Evolutionary conservation across 2,888 invertebrate species (phyloP).

Genomic region (Sympetrum striolatum): DNA sequence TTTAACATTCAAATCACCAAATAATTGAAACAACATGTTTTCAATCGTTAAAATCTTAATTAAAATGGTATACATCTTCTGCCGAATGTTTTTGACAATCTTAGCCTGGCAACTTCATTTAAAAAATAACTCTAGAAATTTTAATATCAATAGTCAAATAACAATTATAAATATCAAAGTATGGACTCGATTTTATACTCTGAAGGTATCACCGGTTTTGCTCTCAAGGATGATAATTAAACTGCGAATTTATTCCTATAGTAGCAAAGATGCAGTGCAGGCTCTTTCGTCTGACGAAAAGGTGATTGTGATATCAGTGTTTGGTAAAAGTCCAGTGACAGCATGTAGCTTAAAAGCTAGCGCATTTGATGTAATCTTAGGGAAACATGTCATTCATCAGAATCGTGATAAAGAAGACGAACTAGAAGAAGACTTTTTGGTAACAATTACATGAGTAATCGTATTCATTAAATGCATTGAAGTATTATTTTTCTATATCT

Average conservation of each 20-base stretch:
- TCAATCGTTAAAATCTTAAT: too few relatives aligned
- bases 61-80: too few relatives aligned
- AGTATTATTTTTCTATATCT: not conserved
- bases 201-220: not conserved
- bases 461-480: too few relatives aligned
- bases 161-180: too few relatives aligned
- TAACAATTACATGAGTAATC: slow-evolving; percentile 50
- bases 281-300: slow-evolving; percentile 56
- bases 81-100: too few relatives aligned
- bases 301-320: slow-evolving; percentile 73
- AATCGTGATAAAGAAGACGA: slow-evolving; percentile 55
- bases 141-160: too few relatives aligned
- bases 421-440: slow-evolving; percentile 56
- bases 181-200: too few relatives aligned
- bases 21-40: too few relatives aligned
- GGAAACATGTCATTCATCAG: slow-evolving; percentile 53
- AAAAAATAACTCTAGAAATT: too few relatives aligned
- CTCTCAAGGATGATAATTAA: not conserved
- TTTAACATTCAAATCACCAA: too few relatives aligned
- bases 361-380: slow-evolving; percentile 63
- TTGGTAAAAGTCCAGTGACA: slow-evolving; percentile 73
- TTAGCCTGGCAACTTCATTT: too few relatives aligned
- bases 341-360: slow-evolving; percentile 71
- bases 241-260: not conserved
- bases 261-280: not conserved